Conservation (phyloP, 2,113 vertebrate genomes). For the Balaenoptera acutorostrata region DNA sequence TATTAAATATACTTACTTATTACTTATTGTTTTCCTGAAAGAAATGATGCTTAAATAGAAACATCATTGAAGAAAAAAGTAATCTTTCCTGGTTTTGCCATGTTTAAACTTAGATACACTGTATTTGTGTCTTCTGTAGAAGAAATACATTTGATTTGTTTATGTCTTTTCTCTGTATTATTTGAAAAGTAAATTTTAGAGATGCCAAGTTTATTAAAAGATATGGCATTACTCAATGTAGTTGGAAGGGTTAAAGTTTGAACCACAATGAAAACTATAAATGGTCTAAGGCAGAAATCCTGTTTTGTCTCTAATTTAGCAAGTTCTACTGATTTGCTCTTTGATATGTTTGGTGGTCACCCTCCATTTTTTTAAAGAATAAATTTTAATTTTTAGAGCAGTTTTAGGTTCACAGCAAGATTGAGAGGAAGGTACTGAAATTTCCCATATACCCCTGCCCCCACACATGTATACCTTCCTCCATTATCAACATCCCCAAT, state of each 20-base stretch:
- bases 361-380: not conserved
- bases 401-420: not conserved
- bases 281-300: not conserved
- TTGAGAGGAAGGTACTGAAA: not conserved
- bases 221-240: not conserved
- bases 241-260: not conserved
- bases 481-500: not conserved
- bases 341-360: not conserved
- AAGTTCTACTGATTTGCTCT: not conserved
- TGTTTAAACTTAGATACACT: not conserved
- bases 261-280: not conserved
- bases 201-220: not conserved
- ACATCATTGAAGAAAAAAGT: not conserved
- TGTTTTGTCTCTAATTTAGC: not conserved
- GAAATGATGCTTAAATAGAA: not conserved
- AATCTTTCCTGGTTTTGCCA: not conserved
- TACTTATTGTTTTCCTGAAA: not conserved
- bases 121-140: not conserved
- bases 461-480: not conserved
- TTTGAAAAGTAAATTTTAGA: not conserved
- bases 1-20: not conserved
- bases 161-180: not conserved
- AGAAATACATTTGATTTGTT: not conserved
- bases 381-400: not conserved
- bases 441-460: not conserved